Evolutionary conservation across 2,113 vertebrate species (phyloP).

Genomic region (Enhydra lutris): DNA sequence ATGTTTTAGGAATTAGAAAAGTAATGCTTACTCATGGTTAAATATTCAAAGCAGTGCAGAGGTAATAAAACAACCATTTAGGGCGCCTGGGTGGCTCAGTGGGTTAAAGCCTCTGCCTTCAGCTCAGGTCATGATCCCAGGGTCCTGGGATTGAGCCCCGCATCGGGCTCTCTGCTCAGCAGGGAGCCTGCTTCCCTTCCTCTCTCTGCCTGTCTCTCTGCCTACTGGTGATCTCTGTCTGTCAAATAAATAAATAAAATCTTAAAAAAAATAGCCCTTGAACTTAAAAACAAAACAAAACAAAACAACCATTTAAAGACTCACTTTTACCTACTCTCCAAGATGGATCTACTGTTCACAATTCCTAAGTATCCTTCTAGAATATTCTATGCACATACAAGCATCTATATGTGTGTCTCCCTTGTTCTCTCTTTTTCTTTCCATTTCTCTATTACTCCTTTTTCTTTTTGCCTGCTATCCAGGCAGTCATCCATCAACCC

Average conservation of each 20-base stretch:
- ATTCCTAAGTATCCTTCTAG: not conserved
- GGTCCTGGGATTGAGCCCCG: no score
- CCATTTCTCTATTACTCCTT: not conserved
- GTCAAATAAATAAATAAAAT: no score
- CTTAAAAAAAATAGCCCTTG: no score
- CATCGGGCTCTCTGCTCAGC: no score
- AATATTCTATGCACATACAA: not conserved
- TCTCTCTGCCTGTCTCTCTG: no score
- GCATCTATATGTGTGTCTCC: not conserved
- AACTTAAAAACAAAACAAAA: no score
- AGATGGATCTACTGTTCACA: not conserved
- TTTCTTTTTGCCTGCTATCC: not conserved
- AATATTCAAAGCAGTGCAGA: not conserved
- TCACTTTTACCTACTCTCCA: not conserved
- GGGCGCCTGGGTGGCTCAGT: no score
- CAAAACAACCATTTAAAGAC: not conserved
- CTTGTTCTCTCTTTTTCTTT: not conserved
- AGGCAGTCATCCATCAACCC: not conserved
- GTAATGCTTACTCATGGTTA: not conserved
- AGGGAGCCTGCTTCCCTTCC: no score
- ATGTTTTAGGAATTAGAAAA: constrained; percentile 11
- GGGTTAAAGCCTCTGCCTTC: no score
- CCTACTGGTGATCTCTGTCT: no score
- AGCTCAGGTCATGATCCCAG: no score
- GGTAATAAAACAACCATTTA: not conserved